phyloP scores from a whole-genome alignment of 2,797 vertebrate species.

The Chelon auratus region DNA sequence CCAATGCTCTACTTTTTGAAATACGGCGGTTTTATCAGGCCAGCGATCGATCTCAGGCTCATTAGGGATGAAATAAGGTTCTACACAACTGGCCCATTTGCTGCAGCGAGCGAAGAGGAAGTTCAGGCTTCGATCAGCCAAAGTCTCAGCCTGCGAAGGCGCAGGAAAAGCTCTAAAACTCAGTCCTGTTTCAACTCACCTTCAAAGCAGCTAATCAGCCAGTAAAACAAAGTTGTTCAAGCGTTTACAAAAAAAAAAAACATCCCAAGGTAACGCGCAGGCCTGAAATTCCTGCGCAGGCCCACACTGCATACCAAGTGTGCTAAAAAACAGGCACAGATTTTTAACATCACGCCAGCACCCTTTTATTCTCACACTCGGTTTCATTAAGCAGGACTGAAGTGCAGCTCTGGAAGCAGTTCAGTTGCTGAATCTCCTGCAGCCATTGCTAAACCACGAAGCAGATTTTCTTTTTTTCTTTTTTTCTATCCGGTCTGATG shows the following conservation, averaged over 20 bases:
- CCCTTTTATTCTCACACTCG: constrained; percentile 8
- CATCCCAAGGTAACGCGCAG: constrained; percentile 26
- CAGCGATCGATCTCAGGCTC: constrained; percentile 52
- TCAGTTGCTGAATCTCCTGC: constrained; percentile 31
- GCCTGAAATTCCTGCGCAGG: constrained; percentile 7
- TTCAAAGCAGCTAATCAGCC: constrained; percentile 50
- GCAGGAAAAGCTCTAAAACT: constrained; percentile 33
- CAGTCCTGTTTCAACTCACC: constrained; percentile 31
- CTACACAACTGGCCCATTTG: constrained; percentile 48
- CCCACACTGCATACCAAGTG: constrained; percentile 11
- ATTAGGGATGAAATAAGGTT: constrained; percentile 47
- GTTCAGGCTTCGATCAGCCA: constrained; percentile 54
- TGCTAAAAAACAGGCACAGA: constrained; percentile 1
- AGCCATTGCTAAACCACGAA: constrained; percentile 50
- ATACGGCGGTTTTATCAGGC: constrained; percentile 50
- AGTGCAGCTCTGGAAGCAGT: neutral
- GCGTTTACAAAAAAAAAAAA: constrained; percentile 10
- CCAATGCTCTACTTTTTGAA: constrained; percentile 24
- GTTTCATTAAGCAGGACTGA: constrained; percentile 21
- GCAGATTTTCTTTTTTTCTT: constrained; percentile 30
- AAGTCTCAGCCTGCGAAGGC: constrained; percentile 44
- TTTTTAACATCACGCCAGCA: constrained; percentile 19
- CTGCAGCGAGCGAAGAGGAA: constrained; percentile 45
- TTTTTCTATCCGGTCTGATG: constrained; percentile 36
- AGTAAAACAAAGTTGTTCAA: constrained; percentile 33